These are phyloP conservation scores for Amphimallon solstitiale DNA, from an alignment of 2,888 invertebrate genomes.

Conservation along the genomic window DNA sequence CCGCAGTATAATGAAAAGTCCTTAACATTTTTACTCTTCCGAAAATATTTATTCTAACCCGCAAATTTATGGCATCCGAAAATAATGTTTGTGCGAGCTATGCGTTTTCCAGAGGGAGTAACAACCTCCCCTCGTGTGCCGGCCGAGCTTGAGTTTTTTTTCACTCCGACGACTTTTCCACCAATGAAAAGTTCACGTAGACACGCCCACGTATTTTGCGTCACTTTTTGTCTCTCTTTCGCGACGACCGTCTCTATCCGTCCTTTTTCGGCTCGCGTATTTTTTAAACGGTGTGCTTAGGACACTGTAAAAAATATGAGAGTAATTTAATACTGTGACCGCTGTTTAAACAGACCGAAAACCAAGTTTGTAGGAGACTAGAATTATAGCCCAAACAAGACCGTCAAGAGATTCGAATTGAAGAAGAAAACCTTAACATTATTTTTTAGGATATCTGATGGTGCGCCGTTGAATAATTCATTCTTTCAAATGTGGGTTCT, in stretches of 20 bases:
- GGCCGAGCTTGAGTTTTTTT: constrained; percentile 55
- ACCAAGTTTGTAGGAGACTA: constrained; percentile 55
- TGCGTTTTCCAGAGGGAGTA: constrained; percentile 59
- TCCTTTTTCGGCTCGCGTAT: constrained; percentile 42
- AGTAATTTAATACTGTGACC: constrained; percentile 61
- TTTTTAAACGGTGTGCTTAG: constrained; percentile 54
- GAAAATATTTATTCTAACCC: constrained; percentile 65
- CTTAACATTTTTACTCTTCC: constrained; percentile 64
- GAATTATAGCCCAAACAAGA: constrained; percentile 47
- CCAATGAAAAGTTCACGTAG: constrained; percentile 61
- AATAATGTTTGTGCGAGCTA: constrained; percentile 63
- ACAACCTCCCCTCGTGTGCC: constrained; percentile 31
- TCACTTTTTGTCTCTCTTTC: constrained; percentile 52
- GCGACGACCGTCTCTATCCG: constrained; percentile 28
- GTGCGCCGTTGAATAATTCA: too few relatives aligned
- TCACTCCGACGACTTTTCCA: constrained; percentile 55
- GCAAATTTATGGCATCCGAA: constrained; percentile 65
- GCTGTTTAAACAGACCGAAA: constrained; percentile 62
- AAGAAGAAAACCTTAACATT: too few relatives aligned
- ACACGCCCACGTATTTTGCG: constrained; percentile 58
- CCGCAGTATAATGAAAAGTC: constrained; percentile 64
- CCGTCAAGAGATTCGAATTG: constrained; percentile 12
- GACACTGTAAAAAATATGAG: constrained; percentile 62
- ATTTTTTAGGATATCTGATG: too few relatives aligned
- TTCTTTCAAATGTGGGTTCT: too few relatives aligned